Percentiles rank a stretch among this genome's conserved stretches.
These are phyloP conservation scores for Scaptodrosophila latifasciaeformis DNA, from an alignment of 2,888 invertebrate genomes.

Conservation along the genomic window DNA sequence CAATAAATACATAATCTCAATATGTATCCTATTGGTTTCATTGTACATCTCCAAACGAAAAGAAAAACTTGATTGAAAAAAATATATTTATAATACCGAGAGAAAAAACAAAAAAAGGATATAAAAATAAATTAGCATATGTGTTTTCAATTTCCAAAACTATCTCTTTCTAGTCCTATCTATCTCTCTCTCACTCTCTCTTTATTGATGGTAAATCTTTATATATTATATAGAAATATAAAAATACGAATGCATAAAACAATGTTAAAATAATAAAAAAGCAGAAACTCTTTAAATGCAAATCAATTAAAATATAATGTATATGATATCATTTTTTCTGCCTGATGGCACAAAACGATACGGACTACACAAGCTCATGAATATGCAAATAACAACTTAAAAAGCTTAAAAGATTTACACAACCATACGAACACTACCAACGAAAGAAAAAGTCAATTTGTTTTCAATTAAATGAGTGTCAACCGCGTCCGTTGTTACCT, in stretches of 20 bases:
- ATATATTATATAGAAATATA: background rate
- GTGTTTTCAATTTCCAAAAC: slow-evolving; percentile 17
- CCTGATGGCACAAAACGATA: background rate
- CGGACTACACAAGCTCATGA: slow-evolving; percentile 10
- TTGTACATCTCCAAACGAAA: slow-evolving; percentile 46
- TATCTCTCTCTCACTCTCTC: no score
- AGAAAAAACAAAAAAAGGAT: slow-evolving; percentile 3
- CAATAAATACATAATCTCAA: slow-evolving; percentile 43
- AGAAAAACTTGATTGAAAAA: slow-evolving; percentile 19
- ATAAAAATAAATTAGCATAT: slow-evolving; percentile 9
- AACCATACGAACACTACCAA: no score
- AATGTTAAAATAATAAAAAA: background rate
- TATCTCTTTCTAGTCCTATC: no score
- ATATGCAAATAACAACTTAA: slow-evolving; percentile 25
- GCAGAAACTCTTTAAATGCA: no score
- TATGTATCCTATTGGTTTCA: slow-evolving; percentile 61
- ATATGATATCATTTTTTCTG: background rate
- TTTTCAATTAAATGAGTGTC: slow-evolving; percentile 47
- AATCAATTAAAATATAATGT: background rate
- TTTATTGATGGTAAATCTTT: no score
- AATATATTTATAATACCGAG: slow-evolving; percentile 17
- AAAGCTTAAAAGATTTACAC: slow-evolving; percentile 22
- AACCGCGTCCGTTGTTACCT: slow-evolving; percentile 12
- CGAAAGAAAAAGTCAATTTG: slow-evolving; percentile 47
- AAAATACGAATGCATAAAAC: background rate